phyloP scores from a whole-genome alignment of 2,113 vertebrate genomes.

The Zootoca vivipara region DNA sequence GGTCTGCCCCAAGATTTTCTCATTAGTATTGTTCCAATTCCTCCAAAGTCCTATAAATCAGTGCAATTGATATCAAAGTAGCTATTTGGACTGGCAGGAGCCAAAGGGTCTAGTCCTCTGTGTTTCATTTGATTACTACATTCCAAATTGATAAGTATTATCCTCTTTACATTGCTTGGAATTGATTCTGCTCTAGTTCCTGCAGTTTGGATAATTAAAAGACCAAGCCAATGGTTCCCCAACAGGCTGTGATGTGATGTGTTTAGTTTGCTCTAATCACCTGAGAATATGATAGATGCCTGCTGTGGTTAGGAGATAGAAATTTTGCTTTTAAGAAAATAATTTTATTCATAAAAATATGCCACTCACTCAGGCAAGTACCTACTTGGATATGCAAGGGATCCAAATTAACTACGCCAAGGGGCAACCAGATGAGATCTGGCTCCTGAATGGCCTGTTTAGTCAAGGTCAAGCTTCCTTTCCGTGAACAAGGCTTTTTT shows the following conservation, averaged over 20 bases:
- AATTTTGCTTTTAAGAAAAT: not conserved
- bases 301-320: not conserved
- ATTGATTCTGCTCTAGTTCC: conserved; percentile 14
- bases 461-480: not conserved
- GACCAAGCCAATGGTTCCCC: not conserved
- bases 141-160: not conserved
- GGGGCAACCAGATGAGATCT: not conserved
- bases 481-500: not conserved
- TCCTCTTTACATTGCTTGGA: not conserved
- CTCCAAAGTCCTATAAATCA: not conserved
- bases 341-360: not conserved
- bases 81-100: not conserved
- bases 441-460: not conserved
- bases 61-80: not conserved
- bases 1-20: not conserved
- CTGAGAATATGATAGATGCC: not conserved
- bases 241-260: not conserved
- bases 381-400: not conserved
- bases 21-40: not conserved
- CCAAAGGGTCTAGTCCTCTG: not conserved
- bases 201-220: conserved; percentile 1
- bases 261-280: not conserved
- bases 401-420: not conserved
- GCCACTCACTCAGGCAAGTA: too few species aligned
- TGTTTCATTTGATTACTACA: conserved; percentile 4